Base-by-base conservation (phyloP, 1,140 invertebrate species). In the Dinothrombium tinctorium region DNA sequence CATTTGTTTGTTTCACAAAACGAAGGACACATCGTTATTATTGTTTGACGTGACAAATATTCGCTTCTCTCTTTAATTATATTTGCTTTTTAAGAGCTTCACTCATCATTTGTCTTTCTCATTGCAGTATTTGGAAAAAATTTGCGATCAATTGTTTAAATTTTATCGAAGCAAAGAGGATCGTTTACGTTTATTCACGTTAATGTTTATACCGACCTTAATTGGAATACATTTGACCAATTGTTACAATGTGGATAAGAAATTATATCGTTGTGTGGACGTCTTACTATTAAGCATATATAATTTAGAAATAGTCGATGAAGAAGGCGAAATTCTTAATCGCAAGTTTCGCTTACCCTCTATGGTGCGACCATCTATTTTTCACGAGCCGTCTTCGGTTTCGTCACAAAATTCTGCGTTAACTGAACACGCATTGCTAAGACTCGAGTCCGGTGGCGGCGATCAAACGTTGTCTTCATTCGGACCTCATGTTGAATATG, bases 401-500 rank as follows among this genome's bases (percentile, higher is more conserved):
- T 20, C 17, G 4, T 6, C 33, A n/a, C n/a, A n/a, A n/a, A n/a
- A n/a, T n/a, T n/a, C n/a, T n/a, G n/a, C n/a, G n/a, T n/a, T n/a
- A n/a, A n/a, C n/a, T n/a, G n/a, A n/a, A n/a, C n/a, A n/a, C n/a
- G n/a, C n/a, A n/a, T n/a, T n/a, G n/a, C n/a, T n/a, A n/a, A n/a
- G n/a, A n/a, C n/a, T n/a, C n/a, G n/a, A n/a, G n/a, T n/a, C n/a
- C n/a, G n/a, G n/a, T n/a, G n/a, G n/a, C n/a, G n/a, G n/a, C n/a
- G n/a, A n/a, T n/a, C n/a, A n/a, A n/a, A n/a, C n/a, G n/a, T n/a
- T n/a, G n/a, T n/a, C 37, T 33, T 24, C 42, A 2, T 45, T 42
- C 73, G 81, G 82, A 5, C 82, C 82, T 28, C 64, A 81, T 42
- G 68, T 76, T 32, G 78, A 83, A 59, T 69, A 83, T 23, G 78